phyloP scores from a whole-genome alignment of 2,113 vertebrate species.

The Thamnophis sirtalis region DNA sequence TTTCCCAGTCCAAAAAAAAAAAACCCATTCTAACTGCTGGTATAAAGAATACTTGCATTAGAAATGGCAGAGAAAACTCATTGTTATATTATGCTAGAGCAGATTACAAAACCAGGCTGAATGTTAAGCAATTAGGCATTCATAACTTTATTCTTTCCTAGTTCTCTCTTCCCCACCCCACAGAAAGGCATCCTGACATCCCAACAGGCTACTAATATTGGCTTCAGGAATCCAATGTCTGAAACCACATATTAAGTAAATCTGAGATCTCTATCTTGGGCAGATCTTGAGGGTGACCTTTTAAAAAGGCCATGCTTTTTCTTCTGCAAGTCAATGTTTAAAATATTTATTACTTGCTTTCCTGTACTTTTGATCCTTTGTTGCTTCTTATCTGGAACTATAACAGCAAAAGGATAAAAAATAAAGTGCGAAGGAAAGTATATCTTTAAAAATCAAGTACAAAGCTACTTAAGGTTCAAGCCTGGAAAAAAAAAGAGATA shows the following conservation, averaged over 20 bases:
- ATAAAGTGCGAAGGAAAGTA: conserved; percentile 7
- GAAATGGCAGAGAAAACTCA: neutral
- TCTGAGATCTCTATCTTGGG: neutral
- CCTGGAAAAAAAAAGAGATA: neutral
- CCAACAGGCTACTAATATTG: neutral
- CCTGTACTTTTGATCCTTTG: conserved; percentile 24
- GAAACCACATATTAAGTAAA: neutral
- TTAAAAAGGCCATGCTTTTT: neutral
- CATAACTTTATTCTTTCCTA: neutral
- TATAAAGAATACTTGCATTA: neutral
- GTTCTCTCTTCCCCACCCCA: neutral
- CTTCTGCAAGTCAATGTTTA: conserved; percentile 4
- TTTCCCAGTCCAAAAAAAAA: neutral
- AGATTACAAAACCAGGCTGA: neutral
- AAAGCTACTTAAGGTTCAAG: neutral
- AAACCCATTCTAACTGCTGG: neutral
- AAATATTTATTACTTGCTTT: conserved; percentile 34
- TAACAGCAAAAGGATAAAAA: conserved; percentile 17
- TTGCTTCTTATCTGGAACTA: conserved; percentile 20
- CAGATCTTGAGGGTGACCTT: neutral
- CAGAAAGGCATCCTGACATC: neutral
- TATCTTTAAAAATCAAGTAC: neutral
- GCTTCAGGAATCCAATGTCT: neutral
- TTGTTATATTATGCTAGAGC: neutral
- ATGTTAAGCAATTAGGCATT: neutral